A percentile compares a stretch with the other conserved stretches of the same genome.
These are phyloP conservation scores for Pyrochroa serraticornis DNA, from an alignment of 2,888 invertebrate species.

Conservation along the genomic window DNA sequence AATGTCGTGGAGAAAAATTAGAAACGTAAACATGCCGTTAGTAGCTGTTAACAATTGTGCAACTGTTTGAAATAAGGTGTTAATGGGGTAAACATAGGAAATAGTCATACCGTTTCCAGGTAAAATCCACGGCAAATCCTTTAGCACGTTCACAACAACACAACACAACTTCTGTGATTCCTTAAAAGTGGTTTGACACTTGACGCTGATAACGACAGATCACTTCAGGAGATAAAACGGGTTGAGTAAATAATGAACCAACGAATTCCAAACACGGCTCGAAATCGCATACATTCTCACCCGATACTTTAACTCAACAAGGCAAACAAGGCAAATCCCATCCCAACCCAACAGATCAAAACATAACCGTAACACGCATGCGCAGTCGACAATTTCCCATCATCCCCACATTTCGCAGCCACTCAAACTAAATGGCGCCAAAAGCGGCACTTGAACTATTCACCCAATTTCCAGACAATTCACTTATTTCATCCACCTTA, in stretches of 20 bases:
- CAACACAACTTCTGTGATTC: slow-evolving; percentile 1
- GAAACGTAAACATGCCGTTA: background rate
- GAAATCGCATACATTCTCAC: slow-evolving; percentile 16
- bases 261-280: slow-evolving; percentile 25
- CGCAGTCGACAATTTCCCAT: slow-evolving; percentile 1
- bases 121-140: slow-evolving; percentile 33
- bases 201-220: slow-evolving; percentile 8
- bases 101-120: slow-evolving; percentile 33
- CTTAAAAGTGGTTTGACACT: slow-evolving; percentile 12
- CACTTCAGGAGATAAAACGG: slow-evolving; percentile 10
- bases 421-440: background rate
- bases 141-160: slow-evolving; percentile 24
- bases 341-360: no score
- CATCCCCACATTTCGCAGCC: background rate
- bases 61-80: slow-evolving; percentile 4
- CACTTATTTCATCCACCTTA: no score
- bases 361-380: background rate
- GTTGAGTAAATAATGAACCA: slow-evolving; percentile 17
- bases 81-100: slow-evolving; percentile 18
- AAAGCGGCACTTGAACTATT: no score
- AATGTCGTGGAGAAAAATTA: slow-evolving; percentile 15
- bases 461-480: no score
- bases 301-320: slow-evolving; percentile 15
- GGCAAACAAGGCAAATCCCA: no score
- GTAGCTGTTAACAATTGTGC: background rate